Conservation (phyloP, 1,140 invertebrate genomes). For the Octopus bimaculoides region DNA sequence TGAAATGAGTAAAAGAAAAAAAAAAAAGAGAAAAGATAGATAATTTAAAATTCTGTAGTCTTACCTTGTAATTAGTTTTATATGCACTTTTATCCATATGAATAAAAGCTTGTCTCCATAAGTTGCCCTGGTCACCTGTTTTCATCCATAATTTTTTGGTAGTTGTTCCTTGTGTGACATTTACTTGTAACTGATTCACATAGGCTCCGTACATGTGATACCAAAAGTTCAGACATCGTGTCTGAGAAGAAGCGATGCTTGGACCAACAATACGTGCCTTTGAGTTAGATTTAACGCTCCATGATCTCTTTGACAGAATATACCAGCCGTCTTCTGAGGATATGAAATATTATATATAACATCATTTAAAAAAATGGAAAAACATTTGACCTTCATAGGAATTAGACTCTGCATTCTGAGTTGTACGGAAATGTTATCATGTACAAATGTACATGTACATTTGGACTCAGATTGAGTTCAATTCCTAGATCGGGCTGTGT, state of each 20-base stretch:
- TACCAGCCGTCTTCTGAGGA: not conserved
- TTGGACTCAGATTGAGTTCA: too few species aligned
- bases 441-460: too few species aligned
- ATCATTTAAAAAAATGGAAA: too few species aligned
- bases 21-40: too few species aligned
- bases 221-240: constrained; percentile 48
- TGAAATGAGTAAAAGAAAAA: too few species aligned
- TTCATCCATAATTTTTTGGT: not conserved
- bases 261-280: constrained; percentile 69
- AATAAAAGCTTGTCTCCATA: constrained; percentile 15
- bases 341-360: too few species aligned
- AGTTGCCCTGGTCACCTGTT: constrained; percentile 19
- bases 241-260: constrained; percentile 24
- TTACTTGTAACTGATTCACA: constrained; percentile 39
- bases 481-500: too few species aligned
- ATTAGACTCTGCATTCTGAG: too few species aligned
- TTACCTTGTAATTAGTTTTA: not conserved
- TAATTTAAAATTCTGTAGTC: not conserved
- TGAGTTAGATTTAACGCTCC: constrained; percentile 60
- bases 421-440: too few species aligned
- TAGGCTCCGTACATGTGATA: constrained; percentile 54
- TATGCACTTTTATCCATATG: not conserved
- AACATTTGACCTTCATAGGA: too few species aligned
- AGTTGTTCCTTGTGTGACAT: constrained; percentile 8
- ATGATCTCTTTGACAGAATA: not conserved